Evolutionary conservation across 2,888 invertebrate species (phyloP), one percentile per base, ranked within the genome.

Genomic region (Platycnemis pennipes): DNA sequence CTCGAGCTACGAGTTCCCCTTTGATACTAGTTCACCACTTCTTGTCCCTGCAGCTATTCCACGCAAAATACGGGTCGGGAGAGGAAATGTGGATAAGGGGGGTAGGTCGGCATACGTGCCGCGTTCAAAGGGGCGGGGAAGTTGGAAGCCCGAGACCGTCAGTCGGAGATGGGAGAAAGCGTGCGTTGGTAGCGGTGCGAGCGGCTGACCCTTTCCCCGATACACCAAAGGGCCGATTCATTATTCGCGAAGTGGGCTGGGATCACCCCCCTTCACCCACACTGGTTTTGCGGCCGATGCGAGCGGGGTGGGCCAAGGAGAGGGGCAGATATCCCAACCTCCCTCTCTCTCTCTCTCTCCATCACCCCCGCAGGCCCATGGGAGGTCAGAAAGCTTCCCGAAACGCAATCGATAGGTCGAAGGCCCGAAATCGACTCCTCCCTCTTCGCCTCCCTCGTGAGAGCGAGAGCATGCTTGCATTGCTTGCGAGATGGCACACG

Each of bases 231-330:
- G 46, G 87, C 13, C 87, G 44, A 89, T 89, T 89, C 89, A 56
- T 89, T 63, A 89, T 89, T 89, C 89, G 89, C 89, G 49, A 89
- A 37, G 89, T 8, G 89, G 56, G 42, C 4, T 5, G 56, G 8
- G 46, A 46, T 26, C n/a, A 8, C 7, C 22, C 4, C 37, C 37
- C 45, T 53, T 37, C 31, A 49, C 53, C 45, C 42, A 19, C 0
- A 37, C 37, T 53, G 37, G 53, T 45, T 37, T 53, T 31, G 53
- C 53, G 45, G 19, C 53, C 53, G 37, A 46, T 13, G 22, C 26
- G 69, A 31, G n/a, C 2, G 31, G 69, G 31, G 37, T 11, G 31
- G 31, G 87, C 26, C 2, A 22, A 11, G 22, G 45, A 45, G 44
- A 22, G 69, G 4, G 11, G 77, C 8, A 22, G 87, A 7, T 1